A percentile compares a stretch with the other conserved stretches of the same genome.
phyloP scores from a whole-genome alignment of 2,113 vertebrate genomes.

The Ammodytes dubius region DNA sequence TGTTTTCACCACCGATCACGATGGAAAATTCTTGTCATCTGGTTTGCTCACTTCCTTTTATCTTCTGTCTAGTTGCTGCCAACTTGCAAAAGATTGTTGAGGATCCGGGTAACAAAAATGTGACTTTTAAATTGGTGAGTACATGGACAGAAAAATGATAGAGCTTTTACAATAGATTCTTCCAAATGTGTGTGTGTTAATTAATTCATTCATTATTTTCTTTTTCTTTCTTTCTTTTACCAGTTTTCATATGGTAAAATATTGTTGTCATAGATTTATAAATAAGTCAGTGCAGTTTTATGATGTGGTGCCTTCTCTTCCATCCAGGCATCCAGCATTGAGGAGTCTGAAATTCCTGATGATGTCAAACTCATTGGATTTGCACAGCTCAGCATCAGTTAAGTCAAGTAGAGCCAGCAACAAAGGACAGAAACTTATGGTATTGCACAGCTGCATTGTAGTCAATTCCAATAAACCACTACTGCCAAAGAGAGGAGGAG shows the following conservation, averaged over 20 bases:
- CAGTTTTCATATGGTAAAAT: not conserved
- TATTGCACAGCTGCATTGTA: constrained; percentile 85
- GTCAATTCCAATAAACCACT: constrained; percentile 90
- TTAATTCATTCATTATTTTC: too few species aligned
- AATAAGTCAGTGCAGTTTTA: not conserved
- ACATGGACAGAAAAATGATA: rapidly evolving
- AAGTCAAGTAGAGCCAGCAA: constrained; percentile 77
- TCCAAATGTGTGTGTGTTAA: too few species aligned
- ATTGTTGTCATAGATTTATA: not conserved
- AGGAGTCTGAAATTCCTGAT: constrained; percentile 96
- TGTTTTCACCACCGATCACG: not conserved
- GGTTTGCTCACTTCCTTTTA: constrained; percentile 19
- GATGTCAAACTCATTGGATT: constrained; percentile 98
- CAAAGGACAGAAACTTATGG: constrained; percentile 72
- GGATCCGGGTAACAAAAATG: constrained; percentile 95
- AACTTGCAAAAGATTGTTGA: constrained; percentile 99
- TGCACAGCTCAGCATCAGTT: constrained; percentile 99
- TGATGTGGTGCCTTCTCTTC: not conserved
- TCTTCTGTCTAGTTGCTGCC: constrained; percentile 92
- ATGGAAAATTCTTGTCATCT: not conserved
- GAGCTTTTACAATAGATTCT: too few species aligned
- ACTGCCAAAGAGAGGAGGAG: constrained; percentile 91
- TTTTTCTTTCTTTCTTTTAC: too few species aligned
- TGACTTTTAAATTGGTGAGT: constrained; percentile 99
- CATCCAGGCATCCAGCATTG: constrained; percentile 94